Percentiles rank a stretch among this genome's conserved stretches.
These are phyloP conservation scores for Tiliacea citrago DNA, from an alignment of 2,888 invertebrate species.

Conservation along the genomic window DNA sequence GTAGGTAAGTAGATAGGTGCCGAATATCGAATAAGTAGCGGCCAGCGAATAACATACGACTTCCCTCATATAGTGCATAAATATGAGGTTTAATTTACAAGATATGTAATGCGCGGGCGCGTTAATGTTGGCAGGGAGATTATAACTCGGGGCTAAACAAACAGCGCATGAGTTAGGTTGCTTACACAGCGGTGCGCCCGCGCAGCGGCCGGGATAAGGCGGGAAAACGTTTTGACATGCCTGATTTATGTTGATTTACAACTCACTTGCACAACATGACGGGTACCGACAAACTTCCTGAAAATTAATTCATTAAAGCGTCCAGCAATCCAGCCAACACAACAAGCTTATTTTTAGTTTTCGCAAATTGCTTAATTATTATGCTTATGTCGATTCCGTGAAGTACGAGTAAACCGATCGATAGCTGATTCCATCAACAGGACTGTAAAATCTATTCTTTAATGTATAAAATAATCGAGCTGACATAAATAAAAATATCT, in stretches of 20 bases:
- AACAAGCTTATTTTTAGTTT: slow-evolving; percentile 54
- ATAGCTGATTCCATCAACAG: slow-evolving; percentile 31
- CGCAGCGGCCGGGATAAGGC: slow-evolving; percentile 60
- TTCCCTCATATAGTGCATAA: slow-evolving; percentile 50
- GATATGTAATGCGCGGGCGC: slow-evolving; percentile 47
- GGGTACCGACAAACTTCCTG: slow-evolving; percentile 67
- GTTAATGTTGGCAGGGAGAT: slow-evolving; percentile 53
- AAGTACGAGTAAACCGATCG: slow-evolving; percentile 42
- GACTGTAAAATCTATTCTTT: slow-evolving; percentile 29
- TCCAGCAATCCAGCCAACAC: slow-evolving; percentile 60
- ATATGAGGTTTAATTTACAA: slow-evolving; percentile 56
- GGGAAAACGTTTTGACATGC: slow-evolving; percentile 74
- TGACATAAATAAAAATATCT: too few relatives aligned
- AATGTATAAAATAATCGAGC: too few relatives aligned
- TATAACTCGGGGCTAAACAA: slow-evolving; percentile 62
- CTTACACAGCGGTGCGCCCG: slow-evolving; percentile 56
- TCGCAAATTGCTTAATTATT: slow-evolving; percentile 48
- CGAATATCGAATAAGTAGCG: slow-evolving; percentile 5
- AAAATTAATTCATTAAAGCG: slow-evolving; percentile 68
- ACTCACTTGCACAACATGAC: slow-evolving; percentile 69
- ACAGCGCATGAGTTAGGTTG: slow-evolving; percentile 61
- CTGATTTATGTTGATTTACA: slow-evolving; percentile 74
- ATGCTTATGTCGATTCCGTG: slow-evolving; percentile 27
- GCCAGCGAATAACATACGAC: slow-evolving; percentile 44
- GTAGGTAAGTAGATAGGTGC: background rate